Percentiles rank a stretch among this genome's conserved stretches.
Evolutionary conservation across 2,797 vertebrate species (phyloP).

Genomic region (Vultur gryphus): DNA sequence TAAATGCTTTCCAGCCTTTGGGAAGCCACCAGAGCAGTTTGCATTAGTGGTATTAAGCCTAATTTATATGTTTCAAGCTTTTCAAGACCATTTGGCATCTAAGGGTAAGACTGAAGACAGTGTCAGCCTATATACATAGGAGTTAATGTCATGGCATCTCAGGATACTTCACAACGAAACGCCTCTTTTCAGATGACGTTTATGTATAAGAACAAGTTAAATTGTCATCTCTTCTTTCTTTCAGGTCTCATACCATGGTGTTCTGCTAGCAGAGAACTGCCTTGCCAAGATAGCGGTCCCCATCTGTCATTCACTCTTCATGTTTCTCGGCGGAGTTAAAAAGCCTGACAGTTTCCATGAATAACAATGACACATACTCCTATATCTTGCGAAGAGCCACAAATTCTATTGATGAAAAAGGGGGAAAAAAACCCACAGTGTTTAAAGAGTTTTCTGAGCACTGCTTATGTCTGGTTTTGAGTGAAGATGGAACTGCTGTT

Average conservation of each 20-base stretch:
- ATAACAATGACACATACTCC: conserved; percentile 39
- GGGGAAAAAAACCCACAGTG: background rate
- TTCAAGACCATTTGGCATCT: background rate
- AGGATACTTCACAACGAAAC: background rate
- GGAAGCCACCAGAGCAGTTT: background rate
- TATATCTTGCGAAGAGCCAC: background rate
- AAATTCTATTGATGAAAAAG: conserved; percentile 8
- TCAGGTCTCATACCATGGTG: background rate
- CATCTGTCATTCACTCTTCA: conserved; percentile 41
- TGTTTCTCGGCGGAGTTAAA: conserved; percentile 23
- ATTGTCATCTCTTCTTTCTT: background rate
- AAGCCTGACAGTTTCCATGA: conserved; percentile 50
- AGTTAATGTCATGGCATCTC: background rate
- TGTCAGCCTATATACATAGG: background rate
- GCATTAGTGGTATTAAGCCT: background rate
- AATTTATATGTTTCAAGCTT: background rate
- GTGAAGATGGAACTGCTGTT: background rate
- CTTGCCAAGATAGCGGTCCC: background rate
- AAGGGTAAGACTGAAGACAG: background rate
- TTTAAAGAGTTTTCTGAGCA: background rate
- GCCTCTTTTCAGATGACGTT: background rate
- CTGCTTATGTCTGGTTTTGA: background rate
- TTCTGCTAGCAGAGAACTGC: conserved; percentile 3
- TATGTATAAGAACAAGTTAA: background rate
- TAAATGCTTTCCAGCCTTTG: background rate